Conservation (phyloP, 92 coral and sea anemone genomes). For the Phenganax marumi region DNA sequence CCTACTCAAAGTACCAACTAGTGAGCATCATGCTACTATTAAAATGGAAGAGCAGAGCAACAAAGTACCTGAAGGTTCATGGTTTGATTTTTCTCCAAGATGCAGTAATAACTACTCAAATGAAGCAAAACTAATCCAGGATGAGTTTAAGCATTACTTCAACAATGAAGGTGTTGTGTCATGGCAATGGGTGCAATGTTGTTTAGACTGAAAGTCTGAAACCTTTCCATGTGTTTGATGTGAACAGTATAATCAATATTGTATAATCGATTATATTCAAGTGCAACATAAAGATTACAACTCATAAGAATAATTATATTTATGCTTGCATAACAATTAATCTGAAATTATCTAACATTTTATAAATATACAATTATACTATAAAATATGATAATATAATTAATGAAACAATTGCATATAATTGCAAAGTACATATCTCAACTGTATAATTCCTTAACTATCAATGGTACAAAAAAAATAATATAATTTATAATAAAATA, state of each 20-base stretch:
- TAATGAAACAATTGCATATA: background rate
- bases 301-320: background rate
- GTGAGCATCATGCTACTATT: background rate
- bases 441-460: background rate
- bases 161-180: conserved; percentile 48
- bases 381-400: background rate
- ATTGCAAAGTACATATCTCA: background rate
- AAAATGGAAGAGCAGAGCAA: conserved; percentile 1
- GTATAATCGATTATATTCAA: background rate
- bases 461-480: background rate
- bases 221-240: background rate
- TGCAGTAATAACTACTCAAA: conserved; percentile 51
- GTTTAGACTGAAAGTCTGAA: conserved; percentile 43
- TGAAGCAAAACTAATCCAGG: conserved; percentile 39
- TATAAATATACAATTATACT: background rate
- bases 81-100: conserved; percentile 46
- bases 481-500: background rate
- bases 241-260: too few relatives aligned
- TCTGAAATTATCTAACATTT: background rate
- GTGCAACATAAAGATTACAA: background rate
- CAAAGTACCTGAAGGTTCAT: conserved; percentile 9
- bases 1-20: background rate
- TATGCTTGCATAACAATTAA: background rate
- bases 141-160: conserved; percentile 46
- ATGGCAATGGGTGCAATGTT: conserved; percentile 53